Base-by-base conservation (phyloP, 2,797 vertebrate genomes). In the Chaenodraco wilsoni region DNA sequence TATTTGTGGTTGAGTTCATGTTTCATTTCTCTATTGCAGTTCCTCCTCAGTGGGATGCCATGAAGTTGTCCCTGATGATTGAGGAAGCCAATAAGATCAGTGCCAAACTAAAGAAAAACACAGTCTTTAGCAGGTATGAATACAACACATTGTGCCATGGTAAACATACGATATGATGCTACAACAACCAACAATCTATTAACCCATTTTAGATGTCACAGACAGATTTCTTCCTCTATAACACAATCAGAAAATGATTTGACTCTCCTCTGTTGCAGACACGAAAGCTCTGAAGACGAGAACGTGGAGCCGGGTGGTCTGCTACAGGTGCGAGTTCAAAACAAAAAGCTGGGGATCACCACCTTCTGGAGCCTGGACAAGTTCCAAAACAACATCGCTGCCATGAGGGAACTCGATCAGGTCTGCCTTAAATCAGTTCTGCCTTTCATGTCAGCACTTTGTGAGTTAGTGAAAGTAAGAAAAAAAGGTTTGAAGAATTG, bases 41-140 rank as follows among this genome's bases (percentile, higher is more conserved):
- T 69, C 90, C 89, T 73, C 91, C 95, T 44, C 96, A 92, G 21
- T 99, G 98, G 98, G 95, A 93, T 80, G 89, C 95, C 73, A 95
- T 99, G 96, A 98, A 97, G 81, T 85, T 99, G 33, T 99, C 97
- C 19, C 79, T 98, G 87, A 98, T 98, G 97, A 96, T 99, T 67
- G 96, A 96, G 86, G 97, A 99, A 85, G 97, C 97, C 40, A 99
- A 99, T 74, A 90, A 96, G 65, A 97, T 99, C 83, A 96, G 96
- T 73, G 87, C 74, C 65, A 95, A 95, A 84, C 83, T 97, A 27
- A 92, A 90, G 72, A 96, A 96, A 83, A 89, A 88, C 72, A 97
- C 95, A 0, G 63, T 96, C 50, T 99, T 99, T 84, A 94, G 91
- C 93, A 96, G 92, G 92, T 92, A 79, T 45, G 58, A 62, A 44